Conservation (phyloP, 2,888 invertebrate species). For the Sicus ferrugineus region DNA sequence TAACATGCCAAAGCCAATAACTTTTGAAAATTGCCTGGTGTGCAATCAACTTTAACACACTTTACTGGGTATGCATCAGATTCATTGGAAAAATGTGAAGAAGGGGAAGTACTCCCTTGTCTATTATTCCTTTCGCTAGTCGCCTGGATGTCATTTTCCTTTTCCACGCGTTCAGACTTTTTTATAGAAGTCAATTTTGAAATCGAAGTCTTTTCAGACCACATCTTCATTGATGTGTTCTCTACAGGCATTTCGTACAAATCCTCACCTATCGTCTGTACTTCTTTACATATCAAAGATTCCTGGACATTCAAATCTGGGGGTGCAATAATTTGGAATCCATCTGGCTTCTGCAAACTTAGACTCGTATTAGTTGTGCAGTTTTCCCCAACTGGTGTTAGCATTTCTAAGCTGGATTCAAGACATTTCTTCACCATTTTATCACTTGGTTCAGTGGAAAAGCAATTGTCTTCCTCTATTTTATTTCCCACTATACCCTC, state of each 20-base stretch:
- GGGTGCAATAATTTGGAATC: background rate
- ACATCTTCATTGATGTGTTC: conserved; percentile 1
- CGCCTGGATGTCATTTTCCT: conserved; percentile 27
- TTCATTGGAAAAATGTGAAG: conserved; percentile 53
- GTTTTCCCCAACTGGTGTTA: background rate
- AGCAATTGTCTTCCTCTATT: background rate
- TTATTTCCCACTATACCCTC: too few relatives aligned
- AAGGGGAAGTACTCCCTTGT: conserved; percentile 54
- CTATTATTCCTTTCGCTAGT: conserved; percentile 36
- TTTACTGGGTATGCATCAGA: conserved; percentile 51
- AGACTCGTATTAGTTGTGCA: background rate
- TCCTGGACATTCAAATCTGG: too few relatives aligned
- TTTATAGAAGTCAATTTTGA: conserved; percentile 15
- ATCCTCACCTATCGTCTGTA: background rate
- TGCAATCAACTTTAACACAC: conserved; percentile 56
- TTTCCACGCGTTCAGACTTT: conserved; percentile 23
- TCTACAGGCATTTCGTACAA: background rate
- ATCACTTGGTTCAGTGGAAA: background rate
- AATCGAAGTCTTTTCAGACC: conserved; percentile 8
- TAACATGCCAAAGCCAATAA: conserved; percentile 58
- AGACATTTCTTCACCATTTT: too few relatives aligned
- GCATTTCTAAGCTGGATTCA: too few relatives aligned
- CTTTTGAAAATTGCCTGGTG: conserved; percentile 58
- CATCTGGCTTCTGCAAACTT: background rate
- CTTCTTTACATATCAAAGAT: background rate